phyloP scores from a whole-genome alignment of 2,113 vertebrate genomes.

The Hypocryptadius cinnamomeus region DNA sequence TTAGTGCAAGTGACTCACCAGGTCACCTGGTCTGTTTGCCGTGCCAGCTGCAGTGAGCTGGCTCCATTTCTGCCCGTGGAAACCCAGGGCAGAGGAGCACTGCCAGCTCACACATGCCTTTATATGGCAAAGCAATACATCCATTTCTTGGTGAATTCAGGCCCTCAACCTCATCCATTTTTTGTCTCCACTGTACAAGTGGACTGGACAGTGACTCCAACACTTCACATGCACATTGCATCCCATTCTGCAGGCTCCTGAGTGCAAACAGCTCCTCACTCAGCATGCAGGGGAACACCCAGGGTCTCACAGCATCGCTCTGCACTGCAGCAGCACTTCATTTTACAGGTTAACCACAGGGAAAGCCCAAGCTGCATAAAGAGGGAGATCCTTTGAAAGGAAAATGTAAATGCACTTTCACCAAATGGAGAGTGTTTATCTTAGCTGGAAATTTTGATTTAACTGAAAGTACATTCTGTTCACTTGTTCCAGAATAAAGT shows the following conservation, averaged over 20 bases:
- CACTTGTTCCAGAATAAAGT: not conserved
- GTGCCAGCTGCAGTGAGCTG: not conserved
- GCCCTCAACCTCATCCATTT: not conserved
- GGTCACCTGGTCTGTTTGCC: not conserved
- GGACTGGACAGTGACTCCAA: not conserved
- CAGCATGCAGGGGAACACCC: not conserved
- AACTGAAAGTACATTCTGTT: not conserved
- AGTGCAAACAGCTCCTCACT: not conserved
- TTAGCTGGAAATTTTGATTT: not conserved
- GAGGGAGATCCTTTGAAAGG: not conserved
- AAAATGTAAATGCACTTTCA: not conserved
- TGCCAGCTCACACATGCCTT: not conserved
- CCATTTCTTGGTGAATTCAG: not conserved
- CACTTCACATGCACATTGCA: not conserved
- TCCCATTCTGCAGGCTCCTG: not conserved
- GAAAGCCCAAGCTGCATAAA: not conserved
- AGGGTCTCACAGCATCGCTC: not conserved
- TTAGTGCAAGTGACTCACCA: not conserved
- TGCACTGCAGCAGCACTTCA: not conserved
- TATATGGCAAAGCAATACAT: not conserved
- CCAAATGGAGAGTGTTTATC: not conserved
- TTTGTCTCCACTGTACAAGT: not conserved
- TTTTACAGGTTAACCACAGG: not conserved
- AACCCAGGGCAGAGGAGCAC: not conserved
- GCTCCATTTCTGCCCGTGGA: not conserved